These are phyloP conservation scores for Dasypogon diadema DNA, from an alignment of 2,888 invertebrate species.

Conservation along the genomic window DNA sequence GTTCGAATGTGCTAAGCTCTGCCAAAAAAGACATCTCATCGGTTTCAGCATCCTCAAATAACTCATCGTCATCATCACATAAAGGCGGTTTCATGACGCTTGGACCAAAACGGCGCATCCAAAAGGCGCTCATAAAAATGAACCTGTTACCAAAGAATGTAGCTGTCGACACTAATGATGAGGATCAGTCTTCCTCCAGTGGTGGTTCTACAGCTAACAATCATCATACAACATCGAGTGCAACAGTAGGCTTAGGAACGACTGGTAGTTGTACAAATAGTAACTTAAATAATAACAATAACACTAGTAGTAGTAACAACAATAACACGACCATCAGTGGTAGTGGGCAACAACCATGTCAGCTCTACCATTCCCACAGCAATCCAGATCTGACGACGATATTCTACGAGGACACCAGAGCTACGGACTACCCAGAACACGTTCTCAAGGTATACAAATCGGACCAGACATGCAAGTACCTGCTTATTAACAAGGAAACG, in stretches of 20 bases:
- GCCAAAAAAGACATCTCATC: slow-evolving; percentile 52
- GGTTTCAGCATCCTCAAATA: slow-evolving; percentile 66
- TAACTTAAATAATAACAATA: slow-evolving; percentile 42
- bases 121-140: slow-evolving; percentile 89
- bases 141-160: slow-evolving; percentile 86
- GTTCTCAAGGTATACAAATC: slow-evolving; percentile 96
- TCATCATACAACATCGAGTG: slow-evolving; percentile 67
- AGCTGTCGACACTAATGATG: slow-evolving; percentile 68
- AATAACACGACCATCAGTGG: slow-evolving; percentile 8
- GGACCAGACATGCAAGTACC: slow-evolving; percentile 98
- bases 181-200: slow-evolving; percentile 68
- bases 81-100: slow-evolving; percentile 90
- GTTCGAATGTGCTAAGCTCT: slow-evolving; percentile 14
- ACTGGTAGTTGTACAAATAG: slow-evolving; percentile 46
- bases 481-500: slow-evolving; percentile 94
- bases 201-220: slow-evolving; percentile 71
- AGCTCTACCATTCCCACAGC: slow-evolving; percentile 82
- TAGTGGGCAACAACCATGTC: slow-evolving; percentile 18
- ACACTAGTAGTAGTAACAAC: slow-evolving; percentile 33
- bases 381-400: slow-evolving; percentile 87
- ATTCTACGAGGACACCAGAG: slow-evolving; percentile 84
- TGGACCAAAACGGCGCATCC: slow-evolving; percentile 85
- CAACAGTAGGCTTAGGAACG: slow-evolving; percentile 66
- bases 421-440: slow-evolving; percentile 93
- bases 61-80: slow-evolving; percentile 72